phyloP scores from a whole-genome alignment of 2,888 invertebrate genomes.

The Brenthis ino region DNA sequence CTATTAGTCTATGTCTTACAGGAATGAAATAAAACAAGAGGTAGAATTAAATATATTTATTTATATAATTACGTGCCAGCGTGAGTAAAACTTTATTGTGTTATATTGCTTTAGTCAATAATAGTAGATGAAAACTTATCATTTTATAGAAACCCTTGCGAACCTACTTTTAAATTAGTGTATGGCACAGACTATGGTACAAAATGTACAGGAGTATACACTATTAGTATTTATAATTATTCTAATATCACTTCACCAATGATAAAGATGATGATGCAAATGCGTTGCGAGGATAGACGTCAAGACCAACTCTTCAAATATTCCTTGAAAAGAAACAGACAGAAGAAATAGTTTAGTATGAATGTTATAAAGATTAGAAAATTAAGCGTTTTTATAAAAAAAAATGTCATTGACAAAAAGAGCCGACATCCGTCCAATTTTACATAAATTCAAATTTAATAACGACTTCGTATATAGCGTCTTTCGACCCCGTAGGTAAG shows the following conservation, averaged over 20 bases:
- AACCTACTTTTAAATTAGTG: slow-evolving; percentile 72
- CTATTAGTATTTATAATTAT: slow-evolving; percentile 63
- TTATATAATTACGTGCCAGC: slow-evolving; percentile 71
- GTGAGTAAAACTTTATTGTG: slow-evolving; percentile 73
- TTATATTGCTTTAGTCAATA: slow-evolving; percentile 71
- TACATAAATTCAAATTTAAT: too few relatives aligned
- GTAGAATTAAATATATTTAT: slow-evolving; percentile 52
- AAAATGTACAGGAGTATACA: slow-evolving; percentile 78
- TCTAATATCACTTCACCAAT: slow-evolving; percentile 81
- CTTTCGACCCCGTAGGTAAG: too few relatives aligned
- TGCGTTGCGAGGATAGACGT: slow-evolving; percentile 56
- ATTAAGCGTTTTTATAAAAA: too few relatives aligned
- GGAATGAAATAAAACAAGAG: slow-evolving; percentile 39
- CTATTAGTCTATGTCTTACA: not conserved
- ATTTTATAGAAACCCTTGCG: slow-evolving; percentile 75
- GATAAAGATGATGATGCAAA: slow-evolving; percentile 70
- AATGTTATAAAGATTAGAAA: not conserved
- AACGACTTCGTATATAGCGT: too few relatives aligned
- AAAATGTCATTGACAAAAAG: too few relatives aligned
- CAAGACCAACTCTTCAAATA: slow-evolving; percentile 59
- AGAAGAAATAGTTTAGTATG: not conserved
- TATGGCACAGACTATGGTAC: slow-evolving; percentile 79
- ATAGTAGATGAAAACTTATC: slow-evolving; percentile 59
- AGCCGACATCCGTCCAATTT: too few relatives aligned
- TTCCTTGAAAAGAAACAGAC: slow-evolving; percentile 53